Percentiles rank a stretch among this genome's conserved stretches.
Evolutionary conservation across 1,140 invertebrate species (phyloP).

Genomic region (Lineus longissimus): DNA sequence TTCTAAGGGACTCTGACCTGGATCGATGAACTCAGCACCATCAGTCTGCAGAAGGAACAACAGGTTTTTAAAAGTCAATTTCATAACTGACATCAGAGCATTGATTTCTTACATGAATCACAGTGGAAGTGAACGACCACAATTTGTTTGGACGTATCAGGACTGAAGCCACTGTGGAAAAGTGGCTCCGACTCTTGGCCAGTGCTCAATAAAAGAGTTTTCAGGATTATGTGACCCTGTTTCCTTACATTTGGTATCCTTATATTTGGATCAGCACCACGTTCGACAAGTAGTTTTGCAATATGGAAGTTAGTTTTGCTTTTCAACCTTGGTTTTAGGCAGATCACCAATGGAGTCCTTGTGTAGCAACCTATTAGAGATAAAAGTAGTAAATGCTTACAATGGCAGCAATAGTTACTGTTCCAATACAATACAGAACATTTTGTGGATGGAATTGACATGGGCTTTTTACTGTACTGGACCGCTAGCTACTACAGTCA

Average conservation of each 20-base stretch:
- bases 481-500: no score
- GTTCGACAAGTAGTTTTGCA: constrained; percentile 36
- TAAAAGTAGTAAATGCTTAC: background rate
- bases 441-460: no score
- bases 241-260: constrained; percentile 39
- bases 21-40: constrained; percentile 42
- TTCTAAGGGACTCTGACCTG: constrained; percentile 39
- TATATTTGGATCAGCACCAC: constrained; percentile 42
- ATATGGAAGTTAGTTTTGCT: constrained; percentile 34
- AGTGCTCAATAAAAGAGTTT: background rate
- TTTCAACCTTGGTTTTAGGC: constrained; percentile 34
- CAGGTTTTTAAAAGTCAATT: background rate
- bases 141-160: no score
- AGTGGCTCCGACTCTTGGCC: background rate
- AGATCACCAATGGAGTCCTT: constrained; percentile 43
- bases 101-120: no score
- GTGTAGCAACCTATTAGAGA: constrained; percentile 39
- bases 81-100: background rate
- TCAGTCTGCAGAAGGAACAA: constrained; percentile 27
- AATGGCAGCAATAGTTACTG: no score
- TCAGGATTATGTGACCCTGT: background rate
- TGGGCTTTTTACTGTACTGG: no score
- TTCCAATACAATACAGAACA: no score
- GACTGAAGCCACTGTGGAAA: no score
- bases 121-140: no score